phyloP scores from a whole-genome alignment of 2,113 vertebrate genomes.

The Nannospalax galili region DNA sequence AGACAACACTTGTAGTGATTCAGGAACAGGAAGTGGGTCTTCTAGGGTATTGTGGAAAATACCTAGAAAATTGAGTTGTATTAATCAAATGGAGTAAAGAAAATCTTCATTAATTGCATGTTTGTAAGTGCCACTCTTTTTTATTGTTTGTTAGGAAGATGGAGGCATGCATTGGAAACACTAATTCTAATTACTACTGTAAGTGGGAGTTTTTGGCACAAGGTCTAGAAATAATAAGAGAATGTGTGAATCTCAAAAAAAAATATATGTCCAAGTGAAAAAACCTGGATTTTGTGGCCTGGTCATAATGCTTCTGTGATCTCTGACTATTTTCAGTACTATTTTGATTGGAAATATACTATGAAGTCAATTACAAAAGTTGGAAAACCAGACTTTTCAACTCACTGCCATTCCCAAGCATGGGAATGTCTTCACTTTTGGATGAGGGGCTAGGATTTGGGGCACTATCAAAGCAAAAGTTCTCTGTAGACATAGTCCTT shows the following conservation, averaged over 20 bases:
- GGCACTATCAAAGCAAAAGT: too few species aligned
- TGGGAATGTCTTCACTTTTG: too few species aligned
- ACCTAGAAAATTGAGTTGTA: conserved; percentile 77
- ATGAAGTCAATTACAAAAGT: too few species aligned
- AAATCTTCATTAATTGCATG: conserved; percentile 85
- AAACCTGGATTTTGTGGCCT: too few species aligned
- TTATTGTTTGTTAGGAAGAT: conserved; percentile 87
- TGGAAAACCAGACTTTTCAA: too few species aligned
- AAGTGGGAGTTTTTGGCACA: conserved; percentile 90
- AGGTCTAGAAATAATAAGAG: conserved; percentile 91
- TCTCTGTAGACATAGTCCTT: too few species aligned
- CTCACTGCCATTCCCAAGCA: too few species aligned
- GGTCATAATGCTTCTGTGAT: conserved; percentile 88
- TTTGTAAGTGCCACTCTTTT: conserved; percentile 85
- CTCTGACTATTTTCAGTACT: conserved; percentile 73
- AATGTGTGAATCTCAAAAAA: conserved; percentile 90
- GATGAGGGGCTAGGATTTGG: too few species aligned
- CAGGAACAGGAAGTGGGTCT: conserved; percentile 52
- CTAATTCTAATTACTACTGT: conserved; percentile 91
- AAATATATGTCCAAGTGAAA: too few species aligned
- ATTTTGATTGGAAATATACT: too few species aligned
- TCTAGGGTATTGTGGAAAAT: conserved; percentile 49
- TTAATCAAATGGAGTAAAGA: conserved; percentile 82
- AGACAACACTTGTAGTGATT: background rate
- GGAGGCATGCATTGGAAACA: conserved; percentile 89